Conservation (phyloP, 2,113 vertebrate genomes). For the Serilophus lunatus region DNA sequence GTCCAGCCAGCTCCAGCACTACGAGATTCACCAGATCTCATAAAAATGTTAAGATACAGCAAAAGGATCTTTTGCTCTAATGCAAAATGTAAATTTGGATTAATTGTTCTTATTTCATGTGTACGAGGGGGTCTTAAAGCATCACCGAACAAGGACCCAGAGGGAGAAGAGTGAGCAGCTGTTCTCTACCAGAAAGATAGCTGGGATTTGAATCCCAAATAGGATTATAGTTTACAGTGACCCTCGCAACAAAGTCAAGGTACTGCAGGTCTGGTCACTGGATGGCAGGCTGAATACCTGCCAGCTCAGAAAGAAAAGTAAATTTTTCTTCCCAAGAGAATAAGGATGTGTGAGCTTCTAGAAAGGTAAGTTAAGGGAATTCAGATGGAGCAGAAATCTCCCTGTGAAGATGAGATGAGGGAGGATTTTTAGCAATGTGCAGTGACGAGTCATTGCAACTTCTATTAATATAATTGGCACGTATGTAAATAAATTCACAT, state of each 20-base stretch:
- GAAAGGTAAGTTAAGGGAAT: conserved; percentile 21
- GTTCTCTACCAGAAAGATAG: not conserved
- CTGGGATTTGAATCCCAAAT: not conserved
- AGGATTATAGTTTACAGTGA: not conserved
- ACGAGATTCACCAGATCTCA: not conserved
- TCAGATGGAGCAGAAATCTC: not conserved
- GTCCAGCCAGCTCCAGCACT: not conserved
- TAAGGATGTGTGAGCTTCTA: not conserved
- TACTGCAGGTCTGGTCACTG: not conserved
- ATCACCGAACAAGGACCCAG: not conserved
- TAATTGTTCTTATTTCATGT: not conserved
- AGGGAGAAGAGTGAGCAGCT: not conserved
- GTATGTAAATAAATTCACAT: conserved; percentile 54
- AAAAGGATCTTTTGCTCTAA: not conserved
- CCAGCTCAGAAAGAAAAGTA: not conserved
- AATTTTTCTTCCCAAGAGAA: not conserved
- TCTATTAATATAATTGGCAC: conserved; percentile 69
- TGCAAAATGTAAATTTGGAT: not conserved
- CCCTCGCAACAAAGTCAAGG: not conserved
- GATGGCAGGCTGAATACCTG: not conserved
- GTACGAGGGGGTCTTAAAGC: not conserved
- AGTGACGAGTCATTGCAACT: conserved; percentile 43
- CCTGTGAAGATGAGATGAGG: conserved; percentile 11
- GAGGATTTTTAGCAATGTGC: conserved; percentile 18
- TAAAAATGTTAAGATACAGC: not conserved